Evolutionary conservation across 23 tunicate species (phyloP).

Genomic region (Ascidia mentula): DNA sequence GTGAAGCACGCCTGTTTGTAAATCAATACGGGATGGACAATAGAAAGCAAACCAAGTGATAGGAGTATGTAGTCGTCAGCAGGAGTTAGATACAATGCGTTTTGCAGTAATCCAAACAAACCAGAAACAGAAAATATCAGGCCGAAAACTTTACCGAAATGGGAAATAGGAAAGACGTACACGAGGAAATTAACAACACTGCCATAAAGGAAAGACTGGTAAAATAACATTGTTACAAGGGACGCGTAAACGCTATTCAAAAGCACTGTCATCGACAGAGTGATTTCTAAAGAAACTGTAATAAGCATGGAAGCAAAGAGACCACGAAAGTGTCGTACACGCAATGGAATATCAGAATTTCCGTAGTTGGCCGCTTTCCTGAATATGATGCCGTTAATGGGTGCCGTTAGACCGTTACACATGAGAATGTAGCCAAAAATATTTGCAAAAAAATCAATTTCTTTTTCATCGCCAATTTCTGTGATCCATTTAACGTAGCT

Average conservation of each 20-base stretch:
- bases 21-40: too few relatives aligned
- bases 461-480: background rate
- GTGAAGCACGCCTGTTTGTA: too few relatives aligned
- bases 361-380: background rate
- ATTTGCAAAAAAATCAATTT: conserved; percentile 7
- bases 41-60: too few relatives aligned
- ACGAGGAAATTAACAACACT: conserved; percentile 15
- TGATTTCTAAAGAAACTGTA: background rate
- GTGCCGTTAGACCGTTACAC: background rate
- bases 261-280: conserved; percentile 2
- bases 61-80: too few relatives aligned
- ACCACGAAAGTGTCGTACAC: background rate
- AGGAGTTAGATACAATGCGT: too few relatives aligned
- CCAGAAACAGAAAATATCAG: conserved; percentile 14
- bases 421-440: conserved; percentile 2
- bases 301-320: background rate
- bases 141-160: conserved; percentile 29
- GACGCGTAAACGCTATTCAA: background rate
- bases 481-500: background rate
- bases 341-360: background rate
- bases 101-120: background rate
- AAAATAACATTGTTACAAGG: background rate
- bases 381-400: conserved; percentile 17
- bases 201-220: conserved; percentile 8
- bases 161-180: conserved; percentile 14